These are phyloP conservation scores for Pyrgus malvae DNA, from an alignment of 2,888 invertebrate genomes.

Conservation along the genomic window DNA sequence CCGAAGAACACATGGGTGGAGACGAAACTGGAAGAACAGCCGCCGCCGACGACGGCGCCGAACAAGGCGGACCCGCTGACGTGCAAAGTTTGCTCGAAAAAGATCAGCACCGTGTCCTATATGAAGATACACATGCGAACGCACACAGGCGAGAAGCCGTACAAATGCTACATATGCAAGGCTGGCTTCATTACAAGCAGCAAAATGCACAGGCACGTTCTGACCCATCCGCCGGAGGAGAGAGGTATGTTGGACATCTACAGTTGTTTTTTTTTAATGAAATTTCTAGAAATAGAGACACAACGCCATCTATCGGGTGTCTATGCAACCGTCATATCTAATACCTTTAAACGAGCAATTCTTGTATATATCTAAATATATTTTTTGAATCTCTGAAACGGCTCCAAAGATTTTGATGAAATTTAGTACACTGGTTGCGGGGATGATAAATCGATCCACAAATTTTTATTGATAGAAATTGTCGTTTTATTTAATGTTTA, in stretches of 20 bases:
- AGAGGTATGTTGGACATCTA: neutral
- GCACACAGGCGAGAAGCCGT: constrained; percentile 68
- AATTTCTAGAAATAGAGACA: too few species aligned
- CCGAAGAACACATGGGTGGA: constrained; percentile 65
- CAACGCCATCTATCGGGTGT: too few species aligned
- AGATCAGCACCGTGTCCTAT: constrained; percentile 57
- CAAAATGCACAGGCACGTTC: constrained; percentile 68
- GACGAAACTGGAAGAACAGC: constrained; percentile 35
- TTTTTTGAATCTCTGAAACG: too few species aligned
- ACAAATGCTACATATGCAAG: constrained; percentile 58
- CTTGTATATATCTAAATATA: too few species aligned
- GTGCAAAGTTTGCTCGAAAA: constrained; percentile 58
- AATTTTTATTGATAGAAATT: too few species aligned
- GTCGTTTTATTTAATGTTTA: too few species aligned
- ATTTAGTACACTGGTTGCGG: too few species aligned
- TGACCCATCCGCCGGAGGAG: constrained; percentile 49
- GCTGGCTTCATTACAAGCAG: constrained; percentile 67
- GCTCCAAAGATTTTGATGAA: too few species aligned
- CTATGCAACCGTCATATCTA: too few species aligned
- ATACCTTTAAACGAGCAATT: too few species aligned
- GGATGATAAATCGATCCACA: too few species aligned
- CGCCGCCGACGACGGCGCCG: constrained; percentile 26
- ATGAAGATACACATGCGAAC: constrained; percentile 65
- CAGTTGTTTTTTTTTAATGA: too few species aligned
- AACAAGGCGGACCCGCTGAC: constrained; percentile 35